Evolutionary conservation across 2,797 vertebrate genomes (phyloP).

Genomic region (Hapalemur alaotrensis): DNA sequence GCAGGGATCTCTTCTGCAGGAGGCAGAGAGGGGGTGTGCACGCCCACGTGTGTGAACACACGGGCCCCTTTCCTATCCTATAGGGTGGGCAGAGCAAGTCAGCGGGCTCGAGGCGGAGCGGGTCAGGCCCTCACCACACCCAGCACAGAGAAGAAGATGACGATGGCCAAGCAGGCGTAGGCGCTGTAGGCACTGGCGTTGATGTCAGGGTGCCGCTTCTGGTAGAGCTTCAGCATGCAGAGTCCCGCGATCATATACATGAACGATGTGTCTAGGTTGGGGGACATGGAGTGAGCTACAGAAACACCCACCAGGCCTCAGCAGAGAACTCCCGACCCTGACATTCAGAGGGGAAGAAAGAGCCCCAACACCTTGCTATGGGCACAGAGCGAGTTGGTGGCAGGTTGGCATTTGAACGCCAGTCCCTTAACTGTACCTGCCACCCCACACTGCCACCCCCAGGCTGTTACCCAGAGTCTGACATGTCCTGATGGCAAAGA

Average conservation of each 20-base stretch:
- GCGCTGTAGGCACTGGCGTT: constrained; percentile 98
- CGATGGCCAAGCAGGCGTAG: constrained; percentile 94
- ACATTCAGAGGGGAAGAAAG: not conserved
- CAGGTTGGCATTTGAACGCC: accelerated
- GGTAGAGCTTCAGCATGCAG: constrained; percentile 98
- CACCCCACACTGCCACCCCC: not conserved
- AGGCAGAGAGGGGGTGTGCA: accelerated
- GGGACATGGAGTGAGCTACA: not conserved
- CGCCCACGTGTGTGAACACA: accelerated
- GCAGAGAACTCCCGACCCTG: not conserved
- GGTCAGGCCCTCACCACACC: constrained; percentile 90
- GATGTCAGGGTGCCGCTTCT: constrained; percentile 98
- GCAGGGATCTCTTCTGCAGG: not conserved
- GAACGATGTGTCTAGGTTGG: constrained; percentile 93
- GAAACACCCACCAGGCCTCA: not conserved
- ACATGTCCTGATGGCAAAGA: not conserved
- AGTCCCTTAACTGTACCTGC: not conserved
- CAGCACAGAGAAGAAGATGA: constrained; percentile 98
- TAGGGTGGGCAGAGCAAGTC: accelerated
- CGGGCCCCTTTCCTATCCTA: not conserved
- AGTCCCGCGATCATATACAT: constrained; percentile 99
- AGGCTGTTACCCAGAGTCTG: not conserved
- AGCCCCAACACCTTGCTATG: accelerated
- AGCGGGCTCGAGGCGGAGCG: not conserved
- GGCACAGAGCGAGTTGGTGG: not conserved